Base-by-base conservation (phyloP, 2,113 vertebrate genomes). In the Arothron firmamentum region DNA sequence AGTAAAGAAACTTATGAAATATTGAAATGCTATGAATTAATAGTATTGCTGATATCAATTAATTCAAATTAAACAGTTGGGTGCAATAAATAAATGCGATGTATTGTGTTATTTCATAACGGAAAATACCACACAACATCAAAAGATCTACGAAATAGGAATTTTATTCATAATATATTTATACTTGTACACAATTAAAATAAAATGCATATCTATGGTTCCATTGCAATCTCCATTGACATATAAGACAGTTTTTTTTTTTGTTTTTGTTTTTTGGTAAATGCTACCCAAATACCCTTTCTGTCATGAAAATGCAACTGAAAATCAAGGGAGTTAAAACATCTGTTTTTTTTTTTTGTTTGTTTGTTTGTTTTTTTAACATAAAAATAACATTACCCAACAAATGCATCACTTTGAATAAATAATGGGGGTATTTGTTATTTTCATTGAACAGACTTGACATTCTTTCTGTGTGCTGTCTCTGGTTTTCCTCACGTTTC, bases 121-220 rank as follows among this genome's bases (percentile, higher is more conserved):
- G 20, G 50, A 66, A 77, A 86, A 41, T 31, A 80, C 48, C 50
- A 83, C 65, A 75, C 67, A 48, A 52, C 57, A 62, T 48, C 66
- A 53, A 80, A 78, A 53, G 4, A 64, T 77, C 34, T 92, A 92
- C 17, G 87, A 92, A 92, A 92, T 78, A 88, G 89, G 87, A 91
- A 88, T 77, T 90, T 92, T 92, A 97, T 97, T 94, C 88, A 91
- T 94, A 86, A 91, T 94, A 91, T 91, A 90, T 92, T 91, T 86
- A 90, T 95, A 94, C 93, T 96, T 94, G 93, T 96, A 96, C 94
- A 98, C 94, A 95, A 96, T 92, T 94, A 98, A 98, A 98, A 97
- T 98, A 96, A 96, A 97, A 97, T 95, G 92, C 94, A 92, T 96
- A 94, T 97, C 92, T 96, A 93, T 95, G 90, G 78, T 90, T 92